Base-by-base conservation (phyloP, 2,888 invertebrate species). In the Drosophila parthenogenetica region DNA sequence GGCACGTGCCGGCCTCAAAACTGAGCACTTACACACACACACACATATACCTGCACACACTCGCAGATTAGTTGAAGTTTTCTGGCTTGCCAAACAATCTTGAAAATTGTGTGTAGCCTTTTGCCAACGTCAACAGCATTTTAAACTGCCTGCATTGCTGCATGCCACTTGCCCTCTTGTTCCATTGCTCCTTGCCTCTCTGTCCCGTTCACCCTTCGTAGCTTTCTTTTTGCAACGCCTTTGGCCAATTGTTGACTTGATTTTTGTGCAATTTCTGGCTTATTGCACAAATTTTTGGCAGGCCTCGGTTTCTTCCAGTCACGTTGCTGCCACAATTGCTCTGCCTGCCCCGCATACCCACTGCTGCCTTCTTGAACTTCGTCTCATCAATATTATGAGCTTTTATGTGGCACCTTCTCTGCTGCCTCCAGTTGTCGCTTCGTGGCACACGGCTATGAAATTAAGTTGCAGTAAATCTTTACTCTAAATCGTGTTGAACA, bases 191-290 rank as follows among this genome's bases (percentile, higher is more conserved):
- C 35, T 25, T 58, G n/a, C 8, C 48, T 40, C 14, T 14, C 14
- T 14, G 46, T 32, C 13, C 43, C 13, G 1, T 19, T 11, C 19
- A 7, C 11, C 5, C 1, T 16, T 46, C 29, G 54, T 54, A 60
- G 45, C 61, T 61, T 37, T 42, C 25, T 64, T 55, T 70, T 57
- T 14, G 43, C 35, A 19, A 19, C 55, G 62, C 62, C 62, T 57
- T 25, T 32, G 48, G 62, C 57, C 62, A 63, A 75, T 63, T 64
- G 61, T 65, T 78, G 77, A 73, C 73, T 80, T 85, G 86, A 84
- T 84, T 87, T 87, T 82, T 76, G 79, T 87, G 69, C 77, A 73
- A 79, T 87, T 85, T 84, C 64, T 73, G 73, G 82, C 79, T 77
- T 87, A 85, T 87, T 84, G 77, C 80, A 87, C 82, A 77, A 65